Percentiles rank a stretch among this genome's conserved stretches.
Conservation (phyloP, 2,888 invertebrate species). For the Ophonus ardosiacus region DNA sequence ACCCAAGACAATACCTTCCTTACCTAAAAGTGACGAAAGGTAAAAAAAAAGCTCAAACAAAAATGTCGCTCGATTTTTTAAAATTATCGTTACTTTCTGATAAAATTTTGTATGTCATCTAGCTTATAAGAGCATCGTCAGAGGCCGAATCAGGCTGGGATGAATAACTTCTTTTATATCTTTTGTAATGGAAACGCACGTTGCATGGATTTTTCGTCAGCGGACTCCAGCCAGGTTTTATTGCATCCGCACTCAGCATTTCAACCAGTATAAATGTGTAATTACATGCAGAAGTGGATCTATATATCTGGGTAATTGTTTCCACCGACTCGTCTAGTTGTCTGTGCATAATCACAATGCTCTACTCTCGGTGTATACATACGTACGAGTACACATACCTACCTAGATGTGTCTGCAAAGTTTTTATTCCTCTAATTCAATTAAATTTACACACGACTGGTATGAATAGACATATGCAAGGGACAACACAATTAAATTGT, state of each 20-base stretch:
- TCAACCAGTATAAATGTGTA: slow-evolving; percentile 53
- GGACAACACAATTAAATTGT: not conserved
- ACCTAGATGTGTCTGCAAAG: slow-evolving; percentile 26
- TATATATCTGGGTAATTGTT: slow-evolving; percentile 59
- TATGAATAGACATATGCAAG: not conserved
- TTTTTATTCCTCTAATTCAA: slow-evolving; percentile 30
- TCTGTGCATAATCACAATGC: slow-evolving; percentile 18
- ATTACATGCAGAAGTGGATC: slow-evolving; percentile 55
- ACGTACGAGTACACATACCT: not conserved
- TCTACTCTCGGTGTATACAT: not conserved
- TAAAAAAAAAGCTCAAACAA: too few species aligned
- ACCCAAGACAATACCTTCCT: too few species aligned
- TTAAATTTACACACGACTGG: slow-evolving; percentile 14
- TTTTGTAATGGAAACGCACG: slow-evolving; percentile 32
- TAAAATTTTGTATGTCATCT: too few species aligned
- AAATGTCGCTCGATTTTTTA: too few species aligned
- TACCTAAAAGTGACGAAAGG: too few species aligned
- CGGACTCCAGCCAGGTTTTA: slow-evolving; percentile 41
- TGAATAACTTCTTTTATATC: not conserved
- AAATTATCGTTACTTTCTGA: too few species aligned
- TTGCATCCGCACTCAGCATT: slow-evolving; percentile 44
- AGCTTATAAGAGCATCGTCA: too few species aligned
- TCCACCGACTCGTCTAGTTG: slow-evolving; percentile 14
- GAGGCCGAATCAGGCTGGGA: not conserved
- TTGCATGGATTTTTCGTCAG: slow-evolving; percentile 44